phyloP scores from a whole-genome alignment of 2,888 invertebrate species.

The Malthinus seriepunctatus region DNA sequence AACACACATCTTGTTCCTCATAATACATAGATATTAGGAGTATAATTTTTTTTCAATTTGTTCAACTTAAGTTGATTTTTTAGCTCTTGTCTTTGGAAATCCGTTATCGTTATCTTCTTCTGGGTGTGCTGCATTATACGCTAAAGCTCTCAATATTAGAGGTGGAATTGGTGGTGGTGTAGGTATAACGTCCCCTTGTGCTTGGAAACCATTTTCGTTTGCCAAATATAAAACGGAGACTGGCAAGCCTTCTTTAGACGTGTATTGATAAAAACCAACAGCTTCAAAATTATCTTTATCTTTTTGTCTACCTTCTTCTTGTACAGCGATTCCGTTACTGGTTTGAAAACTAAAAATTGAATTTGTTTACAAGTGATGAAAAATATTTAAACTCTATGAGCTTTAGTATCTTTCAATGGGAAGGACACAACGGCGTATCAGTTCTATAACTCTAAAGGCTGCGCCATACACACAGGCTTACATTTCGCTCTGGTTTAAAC shows the following conservation, averaged over 20 bases:
- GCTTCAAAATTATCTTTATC: constrained; percentile 45
- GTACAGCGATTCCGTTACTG: constrained; percentile 65
- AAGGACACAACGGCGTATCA: background rate
- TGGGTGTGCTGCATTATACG: constrained; percentile 66
- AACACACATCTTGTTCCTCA: background rate
- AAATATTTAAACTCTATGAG: background rate
- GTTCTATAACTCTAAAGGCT: background rate
- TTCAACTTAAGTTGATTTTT: background rate
- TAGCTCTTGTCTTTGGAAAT: background rate
- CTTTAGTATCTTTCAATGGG: background rate
- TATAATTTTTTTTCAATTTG: background rate
- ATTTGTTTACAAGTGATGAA: too few species aligned
- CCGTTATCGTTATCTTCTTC: constrained; percentile 2
- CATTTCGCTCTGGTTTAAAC: too few species aligned
- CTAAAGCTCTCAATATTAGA: constrained; percentile 70
- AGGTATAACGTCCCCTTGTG: constrained; percentile 56
- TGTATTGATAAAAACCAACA: constrained; percentile 61
- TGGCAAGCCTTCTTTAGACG: constrained; percentile 64
- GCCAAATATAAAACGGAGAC: constrained; percentile 64
- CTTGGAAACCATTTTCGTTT: constrained; percentile 72
- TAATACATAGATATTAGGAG: background rate
- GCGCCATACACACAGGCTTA: too few species aligned
- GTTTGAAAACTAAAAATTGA: constrained; percentile 58
- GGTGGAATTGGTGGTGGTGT: constrained; percentile 70
- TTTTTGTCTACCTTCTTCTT: constrained; percentile 61